Conservation (phyloP, 2,888 invertebrate genomes). For the Himalopsyche kuldschensis region DNA sequence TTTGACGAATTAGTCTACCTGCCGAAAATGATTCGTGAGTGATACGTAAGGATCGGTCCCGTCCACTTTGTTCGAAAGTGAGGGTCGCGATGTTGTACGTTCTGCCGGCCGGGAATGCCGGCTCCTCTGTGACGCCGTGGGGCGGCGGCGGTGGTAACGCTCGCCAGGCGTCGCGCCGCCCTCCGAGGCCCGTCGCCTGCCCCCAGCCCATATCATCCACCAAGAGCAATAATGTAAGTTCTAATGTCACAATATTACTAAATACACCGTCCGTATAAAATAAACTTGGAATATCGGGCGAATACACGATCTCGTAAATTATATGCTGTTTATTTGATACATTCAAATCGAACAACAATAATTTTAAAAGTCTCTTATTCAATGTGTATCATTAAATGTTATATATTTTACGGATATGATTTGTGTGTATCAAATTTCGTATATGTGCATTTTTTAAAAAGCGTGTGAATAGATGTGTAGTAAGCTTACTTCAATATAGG, state of each 20-base stretch:
- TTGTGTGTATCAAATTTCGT: too few relatives aligned
- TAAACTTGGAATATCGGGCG: too few relatives aligned
- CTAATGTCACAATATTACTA: background rate
- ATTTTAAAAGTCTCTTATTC: too few relatives aligned
- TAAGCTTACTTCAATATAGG: too few relatives aligned
- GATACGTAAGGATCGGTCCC: constrained; percentile 12
- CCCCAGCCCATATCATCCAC: constrained; percentile 30
- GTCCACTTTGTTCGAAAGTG: constrained; percentile 44
- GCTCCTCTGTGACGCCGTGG: constrained; percentile 12
- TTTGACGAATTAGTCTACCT: background rate
- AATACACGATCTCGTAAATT: too few relatives aligned
- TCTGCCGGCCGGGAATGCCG: constrained; percentile 25
- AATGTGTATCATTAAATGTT: too few relatives aligned
- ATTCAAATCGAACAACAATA: too few relatives aligned
- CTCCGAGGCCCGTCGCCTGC: constrained; percentile 45
- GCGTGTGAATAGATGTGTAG: too few relatives aligned
- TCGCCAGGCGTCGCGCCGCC: constrained; percentile 46
- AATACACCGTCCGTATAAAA: background rate
- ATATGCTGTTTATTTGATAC: too few relatives aligned
- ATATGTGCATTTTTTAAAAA: too few relatives aligned
- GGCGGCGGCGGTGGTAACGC: constrained; percentile 18
- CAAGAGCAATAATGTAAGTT: constrained; percentile 22
- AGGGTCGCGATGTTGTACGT: constrained; percentile 39
- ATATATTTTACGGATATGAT: too few relatives aligned
- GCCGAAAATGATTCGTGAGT: constrained; percentile 28